Conservation (phyloP, 2,888 invertebrate species). For the Agrotis exclamationis region DNA sequence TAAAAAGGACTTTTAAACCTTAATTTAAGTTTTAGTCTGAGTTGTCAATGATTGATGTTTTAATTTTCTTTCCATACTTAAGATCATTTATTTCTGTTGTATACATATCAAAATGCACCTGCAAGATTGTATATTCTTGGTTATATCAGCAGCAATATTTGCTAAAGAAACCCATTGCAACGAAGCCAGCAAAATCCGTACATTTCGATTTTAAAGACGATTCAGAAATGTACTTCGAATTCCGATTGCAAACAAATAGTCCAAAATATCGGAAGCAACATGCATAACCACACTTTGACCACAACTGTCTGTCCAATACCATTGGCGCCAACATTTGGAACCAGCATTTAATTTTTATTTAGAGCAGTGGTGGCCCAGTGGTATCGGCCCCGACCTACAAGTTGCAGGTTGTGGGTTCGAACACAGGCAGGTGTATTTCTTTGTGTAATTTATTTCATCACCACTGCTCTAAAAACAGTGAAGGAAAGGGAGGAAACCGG, state of each 20-base stretch:
- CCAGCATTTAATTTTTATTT: too few species aligned
- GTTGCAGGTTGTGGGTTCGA: too few species aligned
- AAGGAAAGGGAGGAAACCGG: too few species aligned
- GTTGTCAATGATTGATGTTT: not conserved
- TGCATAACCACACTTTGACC: slow-evolving; percentile 1
- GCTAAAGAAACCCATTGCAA: slow-evolving; percentile 7
- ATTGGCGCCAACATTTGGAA: slow-evolving; percentile 6
- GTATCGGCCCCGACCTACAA: too few species aligned
- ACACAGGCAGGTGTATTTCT: too few species aligned
- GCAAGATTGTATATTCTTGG: not conserved
- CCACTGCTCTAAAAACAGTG: too few species aligned
- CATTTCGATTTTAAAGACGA: slow-evolving; percentile 24
- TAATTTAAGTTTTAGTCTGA: slow-evolving; percentile 1
- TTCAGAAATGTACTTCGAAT: slow-evolving; percentile 14
- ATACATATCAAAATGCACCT: not conserved
- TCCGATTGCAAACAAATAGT: slow-evolving; percentile 22
- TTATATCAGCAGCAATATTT: slow-evolving; percentile 8
- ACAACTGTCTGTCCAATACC: not conserved
- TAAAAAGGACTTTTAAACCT: not conserved
- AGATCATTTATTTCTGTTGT: not conserved
- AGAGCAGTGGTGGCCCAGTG: too few species aligned
- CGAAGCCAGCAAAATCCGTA: not conserved
- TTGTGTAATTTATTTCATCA: too few species aligned
- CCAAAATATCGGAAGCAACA: not conserved
- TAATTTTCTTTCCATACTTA: too few species aligned